These are phyloP conservation scores for Halcyon leucocephala DNA, from an alignment of 2,797 vertebrate genomes.

Conservation along the genomic window DNA sequence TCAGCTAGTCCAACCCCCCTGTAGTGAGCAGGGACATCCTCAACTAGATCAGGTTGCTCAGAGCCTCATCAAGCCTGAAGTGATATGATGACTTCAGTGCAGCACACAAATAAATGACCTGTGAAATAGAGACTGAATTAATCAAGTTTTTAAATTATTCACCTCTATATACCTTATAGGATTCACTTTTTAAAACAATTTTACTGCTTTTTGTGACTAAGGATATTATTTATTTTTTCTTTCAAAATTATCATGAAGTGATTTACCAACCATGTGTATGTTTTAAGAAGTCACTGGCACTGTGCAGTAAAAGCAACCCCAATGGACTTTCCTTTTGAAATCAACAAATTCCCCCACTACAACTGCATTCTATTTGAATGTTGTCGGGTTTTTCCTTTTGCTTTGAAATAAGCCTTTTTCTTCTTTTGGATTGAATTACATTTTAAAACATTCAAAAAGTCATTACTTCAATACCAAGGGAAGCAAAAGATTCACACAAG, in stretches of 20 bases:
- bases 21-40: too few species aligned
- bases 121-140: neutral
- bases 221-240: neutral
- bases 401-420: neutral
- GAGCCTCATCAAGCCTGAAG: too few species aligned
- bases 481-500: neutral
- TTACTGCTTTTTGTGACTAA: neutral
- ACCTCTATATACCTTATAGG: neutral
- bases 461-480: neutral
- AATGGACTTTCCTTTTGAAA: neutral
- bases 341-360: neutral
- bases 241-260: neutral
- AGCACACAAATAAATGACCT: neutral
- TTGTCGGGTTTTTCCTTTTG: neutral
- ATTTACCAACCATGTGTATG: neutral
- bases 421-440: neutral
- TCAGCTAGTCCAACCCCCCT: too few species aligned
- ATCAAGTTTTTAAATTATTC: neutral
- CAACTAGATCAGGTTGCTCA: too few species aligned
- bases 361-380: neutral
- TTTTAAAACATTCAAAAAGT: neutral
- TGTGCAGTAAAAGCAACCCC: neutral
- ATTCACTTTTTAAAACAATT: neutral
- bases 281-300: neutral
- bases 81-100: neutral